phyloP scores from a whole-genome alignment of 2,888 invertebrate genomes.

The Xylota segnis region DNA sequence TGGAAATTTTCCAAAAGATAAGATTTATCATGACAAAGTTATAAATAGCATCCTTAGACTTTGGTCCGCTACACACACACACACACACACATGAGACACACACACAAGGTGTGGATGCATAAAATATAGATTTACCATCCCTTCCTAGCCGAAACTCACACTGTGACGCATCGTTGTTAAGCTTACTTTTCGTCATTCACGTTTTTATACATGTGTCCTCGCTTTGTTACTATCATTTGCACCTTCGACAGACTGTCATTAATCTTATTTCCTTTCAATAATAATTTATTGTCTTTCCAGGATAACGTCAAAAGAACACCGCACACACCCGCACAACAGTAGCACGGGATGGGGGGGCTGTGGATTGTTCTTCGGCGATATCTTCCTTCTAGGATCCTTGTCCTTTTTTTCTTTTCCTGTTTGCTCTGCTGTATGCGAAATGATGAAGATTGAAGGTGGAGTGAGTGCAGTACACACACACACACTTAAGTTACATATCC shows the following conservation, averaged over 20 bases:
- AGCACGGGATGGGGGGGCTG: conserved; percentile 46
- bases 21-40: conserved; percentile 76
- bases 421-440: background rate
- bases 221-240: conserved; percentile 77
- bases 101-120: conserved; percentile 69
- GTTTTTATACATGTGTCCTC: conserved; percentile 73
- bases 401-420: conserved; percentile 2
- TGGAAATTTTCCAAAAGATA: conserved; percentile 76
- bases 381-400: background rate
- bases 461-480: conserved; percentile 25
- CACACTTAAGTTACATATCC: too few species aligned
- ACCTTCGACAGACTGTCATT: conserved; percentile 77
- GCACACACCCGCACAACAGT: conserved; percentile 30
- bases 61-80: conserved; percentile 54
- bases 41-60: conserved; percentile 74
- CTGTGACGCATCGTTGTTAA: conserved; percentile 60
- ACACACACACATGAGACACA: background rate
- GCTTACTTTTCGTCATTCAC: conserved; percentile 73
- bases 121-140: conserved; percentile 71
- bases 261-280: conserved; percentile 77
- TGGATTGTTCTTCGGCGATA: conserved; percentile 33
- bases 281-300: conserved; percentile 76
- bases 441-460: conserved; percentile 3
- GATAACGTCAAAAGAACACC: conserved; percentile 74
- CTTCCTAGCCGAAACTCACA: background rate